Evolutionary conservation across 2,888 invertebrate genomes (phyloP), one percentile per base, ranked within the genome.

Genomic region (Eurytoma adleriae): DNA sequence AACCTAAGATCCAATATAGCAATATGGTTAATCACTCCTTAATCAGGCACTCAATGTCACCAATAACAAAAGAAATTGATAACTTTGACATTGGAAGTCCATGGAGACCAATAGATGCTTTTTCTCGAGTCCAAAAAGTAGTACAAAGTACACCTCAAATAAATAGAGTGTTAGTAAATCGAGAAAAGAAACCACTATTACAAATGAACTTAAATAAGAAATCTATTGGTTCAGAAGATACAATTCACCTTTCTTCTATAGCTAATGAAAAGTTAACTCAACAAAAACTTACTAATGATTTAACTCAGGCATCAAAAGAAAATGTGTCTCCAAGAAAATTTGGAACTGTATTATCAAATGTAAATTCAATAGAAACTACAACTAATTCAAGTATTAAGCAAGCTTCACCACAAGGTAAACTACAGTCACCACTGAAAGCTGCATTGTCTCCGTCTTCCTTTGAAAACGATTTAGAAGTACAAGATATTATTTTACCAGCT

Each of bases 81-180:
- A 81, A 83, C 16, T 84, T 84, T 50, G 87, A 88, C 76, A 68
- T 82, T 2, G 85, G 83, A 5, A 88, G 88, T 79, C 88, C 88
- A 7, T 88, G 88, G 88, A 83, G 88, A 20, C 84, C 87, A 0
- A 52, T 84, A 5, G 73, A 68, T n/a, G 79, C 86, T 16, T 88
- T 88, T 73, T 87, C 86, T 10, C 84, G 86, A 14, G 82, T 88
- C 0, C 84, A 83, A 59, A 85, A 84, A 20, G 52, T 86, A 1
- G 85, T 86, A 24, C 88, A 88, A 76, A 88, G 88, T 74, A 88
- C 88, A 20, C 88, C 88, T 0, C 85, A 86, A 57, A 79, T 80
- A 2, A 85, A 79, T 2, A 74, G 62, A 67, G 24, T 18, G 62
- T 64, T 71, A 10, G 64, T n/a, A 10, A 50, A 52, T 1, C 59